phyloP scores from a whole-genome alignment of 2,797 vertebrate genomes.

The Acestrorhynchus altus region DNA sequence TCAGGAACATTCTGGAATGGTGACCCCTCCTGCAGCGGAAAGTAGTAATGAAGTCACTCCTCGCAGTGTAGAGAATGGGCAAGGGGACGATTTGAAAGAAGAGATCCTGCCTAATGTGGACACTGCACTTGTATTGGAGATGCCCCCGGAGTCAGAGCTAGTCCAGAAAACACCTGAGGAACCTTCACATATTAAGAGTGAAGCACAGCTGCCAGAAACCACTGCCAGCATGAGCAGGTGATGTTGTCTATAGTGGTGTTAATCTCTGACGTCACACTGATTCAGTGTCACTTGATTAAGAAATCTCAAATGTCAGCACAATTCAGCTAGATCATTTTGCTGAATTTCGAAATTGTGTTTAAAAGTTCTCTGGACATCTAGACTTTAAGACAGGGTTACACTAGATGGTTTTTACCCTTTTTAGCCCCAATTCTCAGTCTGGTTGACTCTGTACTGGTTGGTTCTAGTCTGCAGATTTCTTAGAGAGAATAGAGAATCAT shows the following conservation, averaged over 20 bases:
- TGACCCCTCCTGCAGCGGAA: slow-evolving; percentile 14
- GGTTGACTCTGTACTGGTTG: too few species aligned
- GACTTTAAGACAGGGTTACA: too few species aligned
- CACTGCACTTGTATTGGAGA: slow-evolving; percentile 5
- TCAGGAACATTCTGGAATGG: slow-evolving; percentile 39
- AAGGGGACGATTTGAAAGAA: slow-evolving; percentile 9
- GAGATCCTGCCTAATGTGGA: slow-evolving; percentile 2
- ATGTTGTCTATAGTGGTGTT: neutral
- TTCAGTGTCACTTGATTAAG: too few species aligned
- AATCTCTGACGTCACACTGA: neutral
- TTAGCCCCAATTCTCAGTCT: too few species aligned
- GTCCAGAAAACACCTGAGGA: slow-evolving; percentile 11
- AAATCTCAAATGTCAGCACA: too few species aligned
- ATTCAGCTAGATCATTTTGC: too few species aligned
- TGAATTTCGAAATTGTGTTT: too few species aligned
- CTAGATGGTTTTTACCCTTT: too few species aligned
- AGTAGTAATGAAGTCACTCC: slow-evolving; percentile 20
- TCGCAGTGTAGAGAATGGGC: slow-evolving; percentile 24
- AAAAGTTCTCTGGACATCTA: too few species aligned
- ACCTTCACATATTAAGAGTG: neutral
- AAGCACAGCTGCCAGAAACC: slow-evolving; percentile 18
- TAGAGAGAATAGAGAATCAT: too few species aligned
- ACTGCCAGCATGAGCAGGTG: slow-evolving; percentile 38
- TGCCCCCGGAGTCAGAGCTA: neutral
- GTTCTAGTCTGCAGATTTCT: too few species aligned